Conservation (phyloP, 1,140 invertebrate genomes). For the Cyrtorhinus lividipennis region DNA sequence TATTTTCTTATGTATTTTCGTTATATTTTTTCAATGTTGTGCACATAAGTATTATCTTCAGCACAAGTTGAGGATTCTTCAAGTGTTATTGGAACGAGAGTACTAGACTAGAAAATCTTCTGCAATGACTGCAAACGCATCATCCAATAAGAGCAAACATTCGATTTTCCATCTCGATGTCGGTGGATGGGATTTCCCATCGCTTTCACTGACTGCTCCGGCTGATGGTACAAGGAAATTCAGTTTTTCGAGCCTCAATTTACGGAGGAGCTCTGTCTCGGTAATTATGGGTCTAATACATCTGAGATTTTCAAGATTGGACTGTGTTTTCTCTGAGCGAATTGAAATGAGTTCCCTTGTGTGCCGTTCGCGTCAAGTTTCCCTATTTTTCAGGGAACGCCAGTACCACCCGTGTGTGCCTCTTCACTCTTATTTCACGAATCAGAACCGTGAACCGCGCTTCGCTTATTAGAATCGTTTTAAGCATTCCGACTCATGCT, state of each 20-base stretch:
- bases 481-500: too few species aligned
- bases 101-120: not conserved
- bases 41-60: not conserved
- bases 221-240: constrained; percentile 18
- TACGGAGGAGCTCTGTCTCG: constrained; percentile 15
- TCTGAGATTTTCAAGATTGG: too few species aligned
- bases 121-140: not conserved
- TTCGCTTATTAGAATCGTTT: too few species aligned
- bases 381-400: not conserved
- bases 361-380: too few species aligned
- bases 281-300: too few species aligned
- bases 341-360: too few species aligned
- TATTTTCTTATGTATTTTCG: not conserved
- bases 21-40: not conserved
- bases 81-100: not conserved
- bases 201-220: constrained; percentile 11
- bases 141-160: not conserved
- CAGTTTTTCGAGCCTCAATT: constrained; percentile 21
- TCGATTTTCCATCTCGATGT: constrained; percentile 15
- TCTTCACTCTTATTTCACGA: too few species aligned
- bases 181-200: constrained; percentile 13
- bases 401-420: too few species aligned
- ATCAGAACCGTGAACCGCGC: too few species aligned
- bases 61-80: not conserved
- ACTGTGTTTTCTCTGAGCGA: too few species aligned